These are phyloP conservation scores for Pseudomyrmex concolor DNA, from an alignment of 1,140 invertebrate species.

Conservation along the genomic window DNA sequence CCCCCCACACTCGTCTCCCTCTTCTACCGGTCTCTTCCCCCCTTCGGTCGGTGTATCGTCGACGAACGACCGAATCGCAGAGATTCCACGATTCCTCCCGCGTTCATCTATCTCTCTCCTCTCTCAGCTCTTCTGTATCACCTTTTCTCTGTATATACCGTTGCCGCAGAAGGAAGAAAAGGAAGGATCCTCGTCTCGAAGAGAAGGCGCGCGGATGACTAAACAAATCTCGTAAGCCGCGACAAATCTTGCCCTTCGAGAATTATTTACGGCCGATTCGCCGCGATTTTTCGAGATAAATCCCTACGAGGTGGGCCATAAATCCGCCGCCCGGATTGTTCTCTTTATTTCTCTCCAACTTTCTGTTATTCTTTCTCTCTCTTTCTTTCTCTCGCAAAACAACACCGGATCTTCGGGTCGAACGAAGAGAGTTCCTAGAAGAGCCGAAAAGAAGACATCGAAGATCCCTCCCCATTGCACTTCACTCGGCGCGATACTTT, in stretches of 20 bases:
- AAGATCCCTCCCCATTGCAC: background rate
- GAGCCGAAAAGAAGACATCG: constrained; percentile 6
- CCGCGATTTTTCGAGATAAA: constrained; percentile 58
- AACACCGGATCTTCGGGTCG: background rate
- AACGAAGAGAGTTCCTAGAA: constrained; percentile 7
- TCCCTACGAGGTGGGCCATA: constrained; percentile 42
- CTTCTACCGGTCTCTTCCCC: constrained; percentile 1
- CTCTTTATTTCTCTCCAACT: background rate
- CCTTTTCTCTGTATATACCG: constrained; percentile 34
- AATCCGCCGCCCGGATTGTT: constrained; percentile 32
- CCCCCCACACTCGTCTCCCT: constrained; percentile 32
- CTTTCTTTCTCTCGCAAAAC: background rate
- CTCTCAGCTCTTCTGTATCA: constrained; percentile 1
- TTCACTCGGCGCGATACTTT: constrained; percentile 10
- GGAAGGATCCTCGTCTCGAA: constrained; percentile 20
- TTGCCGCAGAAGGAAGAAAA: constrained; percentile 34
- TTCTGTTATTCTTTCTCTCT: no score
- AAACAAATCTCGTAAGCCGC: constrained; percentile 57
- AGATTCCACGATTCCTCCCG: constrained; percentile 71
- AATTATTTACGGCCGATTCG: constrained; percentile 56
- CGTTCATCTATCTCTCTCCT: background rate
- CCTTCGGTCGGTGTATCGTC: constrained; percentile 53
- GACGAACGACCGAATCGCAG: constrained; percentile 74
- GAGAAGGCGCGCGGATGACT: constrained; percentile 13
- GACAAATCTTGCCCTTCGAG: constrained; percentile 55